phyloP scores from a whole-genome alignment of 2,888 invertebrate species.

The Platerodrilus igneus region DNA sequence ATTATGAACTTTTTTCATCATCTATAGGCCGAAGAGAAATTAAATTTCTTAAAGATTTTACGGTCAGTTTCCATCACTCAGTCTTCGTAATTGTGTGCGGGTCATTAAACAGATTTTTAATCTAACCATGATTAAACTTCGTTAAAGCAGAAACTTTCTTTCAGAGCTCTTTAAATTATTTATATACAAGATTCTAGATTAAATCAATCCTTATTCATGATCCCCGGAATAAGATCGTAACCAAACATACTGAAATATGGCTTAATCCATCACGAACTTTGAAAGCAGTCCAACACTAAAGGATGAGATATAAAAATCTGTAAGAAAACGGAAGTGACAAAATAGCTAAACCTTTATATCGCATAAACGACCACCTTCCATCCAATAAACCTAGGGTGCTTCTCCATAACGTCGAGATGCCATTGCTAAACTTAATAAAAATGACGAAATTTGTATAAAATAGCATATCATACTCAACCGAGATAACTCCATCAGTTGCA shows the following conservation, averaged over 20 bases:
- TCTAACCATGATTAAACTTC: conserved; percentile 12
- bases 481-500: conserved; percentile 34
- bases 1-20: conserved; percentile 11
- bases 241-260: too few species aligned
- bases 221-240: too few species aligned
- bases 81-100: conserved; percentile 13
- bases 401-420: conserved; percentile 20
- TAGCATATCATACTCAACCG: conserved; percentile 35
- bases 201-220: too few species aligned
- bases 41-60: conserved; percentile 4
- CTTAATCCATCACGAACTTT: too few species aligned
- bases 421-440: conserved; percentile 31
- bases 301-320: too few species aligned
- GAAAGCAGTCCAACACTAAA: too few species aligned
- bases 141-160: too few species aligned
- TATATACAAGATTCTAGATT: too few species aligned
- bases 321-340: conserved; percentile 19
- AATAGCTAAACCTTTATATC: conserved; percentile 24
- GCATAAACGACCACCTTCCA: conserved; percentile 26
- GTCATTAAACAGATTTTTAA: conserved; percentile 17
- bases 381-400: conserved; percentile 19
- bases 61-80: conserved; percentile 9
- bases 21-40: conserved; percentile 5
- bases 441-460: conserved; percentile 43
- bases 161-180: too few species aligned